phyloP scores from a whole-genome alignment of 2,113 vertebrate species.

The Miniopterus natalensis region DNA sequence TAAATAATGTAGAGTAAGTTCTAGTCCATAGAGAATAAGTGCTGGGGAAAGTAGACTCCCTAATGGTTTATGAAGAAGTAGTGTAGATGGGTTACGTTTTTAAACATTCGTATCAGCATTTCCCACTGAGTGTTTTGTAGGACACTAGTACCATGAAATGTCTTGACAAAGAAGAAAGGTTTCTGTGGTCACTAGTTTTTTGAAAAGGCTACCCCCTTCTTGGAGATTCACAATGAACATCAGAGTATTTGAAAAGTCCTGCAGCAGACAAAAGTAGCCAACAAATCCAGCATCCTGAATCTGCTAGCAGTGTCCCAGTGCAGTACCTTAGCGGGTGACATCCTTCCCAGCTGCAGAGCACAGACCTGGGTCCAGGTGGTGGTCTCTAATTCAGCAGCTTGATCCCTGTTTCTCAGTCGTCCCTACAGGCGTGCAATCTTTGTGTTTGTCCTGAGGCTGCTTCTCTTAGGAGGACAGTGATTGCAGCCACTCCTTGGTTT shows the following conservation, averaged over 20 bases:
- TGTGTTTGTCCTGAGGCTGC: background rate
- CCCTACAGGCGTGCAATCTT: fast-evolving
- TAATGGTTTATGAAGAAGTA: background rate
- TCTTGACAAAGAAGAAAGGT: background rate
- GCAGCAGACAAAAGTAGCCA: background rate
- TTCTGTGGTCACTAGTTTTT: background rate
- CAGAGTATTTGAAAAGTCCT: background rate
- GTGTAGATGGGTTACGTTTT: background rate
- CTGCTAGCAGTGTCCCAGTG: fast-evolving
- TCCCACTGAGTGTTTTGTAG: background rate
- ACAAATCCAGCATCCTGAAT: fast-evolving
- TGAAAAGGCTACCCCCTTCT: background rate
- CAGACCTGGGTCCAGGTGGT: background rate
- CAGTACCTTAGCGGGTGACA: background rate
- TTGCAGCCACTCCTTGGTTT: background rate
- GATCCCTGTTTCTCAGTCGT: too few species aligned
- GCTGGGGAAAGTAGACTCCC: background rate
- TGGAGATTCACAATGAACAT: background rate
- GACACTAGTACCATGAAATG: background rate
- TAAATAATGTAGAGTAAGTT: background rate
- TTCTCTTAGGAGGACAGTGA: background rate
- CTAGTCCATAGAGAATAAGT: background rate
- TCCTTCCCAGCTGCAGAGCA: background rate
- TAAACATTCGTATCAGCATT: background rate
- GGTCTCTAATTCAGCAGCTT: background rate